phyloP scores from a whole-genome alignment of 2,797 vertebrate species.

The Squalus acanthias region DNA sequence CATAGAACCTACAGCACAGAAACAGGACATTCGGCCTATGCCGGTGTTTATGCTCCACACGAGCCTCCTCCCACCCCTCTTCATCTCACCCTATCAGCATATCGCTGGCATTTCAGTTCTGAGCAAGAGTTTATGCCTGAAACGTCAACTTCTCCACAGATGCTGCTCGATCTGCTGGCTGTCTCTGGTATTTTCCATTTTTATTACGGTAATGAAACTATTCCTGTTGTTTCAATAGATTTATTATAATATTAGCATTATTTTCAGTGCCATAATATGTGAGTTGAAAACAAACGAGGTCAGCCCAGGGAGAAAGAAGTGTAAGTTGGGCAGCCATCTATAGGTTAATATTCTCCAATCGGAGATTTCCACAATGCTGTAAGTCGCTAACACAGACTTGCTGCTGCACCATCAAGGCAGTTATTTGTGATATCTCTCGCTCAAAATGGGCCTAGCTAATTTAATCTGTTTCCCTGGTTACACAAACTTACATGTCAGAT shows the following conservation, averaged over 20 bases:
- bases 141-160: not conserved
- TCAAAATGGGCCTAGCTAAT: not conserved
- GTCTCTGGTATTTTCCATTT: not conserved
- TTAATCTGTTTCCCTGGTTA: not conserved
- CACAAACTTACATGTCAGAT: no score
- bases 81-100: not conserved
- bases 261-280: not conserved
- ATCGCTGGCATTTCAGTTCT: not conserved
- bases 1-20: not conserved
- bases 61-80: not conserved
- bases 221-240: not conserved
- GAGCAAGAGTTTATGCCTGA: not conserved
- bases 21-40: not conserved
- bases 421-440: not conserved
- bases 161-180: not conserved
- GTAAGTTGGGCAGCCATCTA: not conserved
- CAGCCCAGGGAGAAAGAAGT: not conserved
- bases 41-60: not conserved
- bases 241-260: not conserved
- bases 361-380: not conserved
- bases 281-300: not conserved
- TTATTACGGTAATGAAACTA: not conserved
- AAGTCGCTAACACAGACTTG: not conserved
- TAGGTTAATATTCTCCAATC: not conserved
- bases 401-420: not conserved